Conservation (phyloP, 2,797 vertebrate species). For the Schizopygopsis pylzovi region DNA sequence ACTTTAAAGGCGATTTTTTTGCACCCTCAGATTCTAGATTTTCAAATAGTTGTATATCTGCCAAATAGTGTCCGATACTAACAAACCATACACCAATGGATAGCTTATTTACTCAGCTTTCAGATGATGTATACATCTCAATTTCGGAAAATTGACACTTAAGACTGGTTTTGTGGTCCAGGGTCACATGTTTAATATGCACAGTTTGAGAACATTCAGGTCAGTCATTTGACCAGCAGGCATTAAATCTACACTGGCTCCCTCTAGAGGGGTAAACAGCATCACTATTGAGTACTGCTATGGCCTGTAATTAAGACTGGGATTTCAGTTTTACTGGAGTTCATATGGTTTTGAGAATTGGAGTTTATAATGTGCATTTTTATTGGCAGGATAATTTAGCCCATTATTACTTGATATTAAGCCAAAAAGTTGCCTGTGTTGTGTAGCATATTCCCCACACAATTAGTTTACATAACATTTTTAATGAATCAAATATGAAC, state of each 20-base stretch:
- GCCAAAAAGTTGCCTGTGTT: background rate
- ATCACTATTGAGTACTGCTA: background rate
- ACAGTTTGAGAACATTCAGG: slow-evolving; percentile 1
- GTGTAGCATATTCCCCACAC: background rate
- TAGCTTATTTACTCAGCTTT: too few relatives aligned
- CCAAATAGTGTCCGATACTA: too few relatives aligned
- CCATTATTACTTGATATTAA: background rate
- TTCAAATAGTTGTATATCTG: too few relatives aligned
- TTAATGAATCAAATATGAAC: background rate
- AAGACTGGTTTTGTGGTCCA: too few relatives aligned
- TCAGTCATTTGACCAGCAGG: slow-evolving; percentile 21
- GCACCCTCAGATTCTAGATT: too few relatives aligned
- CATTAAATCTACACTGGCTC: slow-evolving; percentile 41
- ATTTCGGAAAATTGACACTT: too few relatives aligned
- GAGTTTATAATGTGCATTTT: background rate
- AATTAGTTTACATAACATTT: background rate
- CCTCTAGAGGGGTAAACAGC: slow-evolving; percentile 47
- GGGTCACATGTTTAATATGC: background rate
- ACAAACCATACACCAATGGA: too few relatives aligned
- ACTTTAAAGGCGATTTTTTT: too few relatives aligned
- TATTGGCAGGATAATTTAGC: background rate
- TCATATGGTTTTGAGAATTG: background rate
- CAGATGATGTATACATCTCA: too few relatives aligned
- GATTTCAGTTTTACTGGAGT: background rate
- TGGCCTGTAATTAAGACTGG: slow-evolving; percentile 10